A percentile compares a stretch with the other conserved stretches of the same genome.
Evolutionary conservation across 2,888 invertebrate genomes (phyloP).

Genomic region (Portevinia maculata): DNA sequence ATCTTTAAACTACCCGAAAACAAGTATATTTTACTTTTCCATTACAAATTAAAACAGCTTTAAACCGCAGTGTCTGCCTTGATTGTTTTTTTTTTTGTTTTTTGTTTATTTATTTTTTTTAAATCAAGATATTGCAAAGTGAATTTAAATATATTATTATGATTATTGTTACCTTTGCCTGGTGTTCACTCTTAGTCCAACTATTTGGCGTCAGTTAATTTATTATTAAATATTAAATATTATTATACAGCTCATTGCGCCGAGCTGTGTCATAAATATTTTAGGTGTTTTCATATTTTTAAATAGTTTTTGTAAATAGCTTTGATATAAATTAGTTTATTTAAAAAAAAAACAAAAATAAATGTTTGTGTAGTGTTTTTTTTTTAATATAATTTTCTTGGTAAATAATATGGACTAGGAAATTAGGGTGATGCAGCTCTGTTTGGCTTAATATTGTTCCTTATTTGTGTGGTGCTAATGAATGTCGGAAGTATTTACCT

Average conservation of each 20-base stretch:
- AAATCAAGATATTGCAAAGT: constrained; percentile 25
- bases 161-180: constrained; percentile 46
- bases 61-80: constrained; percentile 57
- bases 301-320: constrained; percentile 43
- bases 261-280: constrained; percentile 33
- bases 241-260: constrained; percentile 19
- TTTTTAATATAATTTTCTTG: not conserved
- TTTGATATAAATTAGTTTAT: constrained; percentile 18
- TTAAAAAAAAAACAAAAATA: not conserved
- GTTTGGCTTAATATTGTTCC: too few species aligned
- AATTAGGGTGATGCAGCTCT: too few species aligned
- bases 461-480: too few species aligned
- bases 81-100: constrained; percentile 12
- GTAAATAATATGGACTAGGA: not conserved
- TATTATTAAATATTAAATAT: constrained; percentile 2
- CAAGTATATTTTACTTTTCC: constrained; percentile 13
- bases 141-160: constrained; percentile 3
- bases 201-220: constrained; percentile 59
- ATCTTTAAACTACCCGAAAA: constrained; percentile 23
- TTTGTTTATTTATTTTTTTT: constrained; percentile 4
- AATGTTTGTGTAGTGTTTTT: not conserved
- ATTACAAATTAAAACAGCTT: constrained; percentile 52
- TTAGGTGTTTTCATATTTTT: constrained; percentile 17
- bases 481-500: too few species aligned
- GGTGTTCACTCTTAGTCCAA: constrained; percentile 67